Percentiles rank a stretch among this genome's conserved stretches.
These are phyloP conservation scores for Oscheius sp. DNA, from an alignment of 2,888 invertebrate species.

Conservation along the genomic window DNA sequence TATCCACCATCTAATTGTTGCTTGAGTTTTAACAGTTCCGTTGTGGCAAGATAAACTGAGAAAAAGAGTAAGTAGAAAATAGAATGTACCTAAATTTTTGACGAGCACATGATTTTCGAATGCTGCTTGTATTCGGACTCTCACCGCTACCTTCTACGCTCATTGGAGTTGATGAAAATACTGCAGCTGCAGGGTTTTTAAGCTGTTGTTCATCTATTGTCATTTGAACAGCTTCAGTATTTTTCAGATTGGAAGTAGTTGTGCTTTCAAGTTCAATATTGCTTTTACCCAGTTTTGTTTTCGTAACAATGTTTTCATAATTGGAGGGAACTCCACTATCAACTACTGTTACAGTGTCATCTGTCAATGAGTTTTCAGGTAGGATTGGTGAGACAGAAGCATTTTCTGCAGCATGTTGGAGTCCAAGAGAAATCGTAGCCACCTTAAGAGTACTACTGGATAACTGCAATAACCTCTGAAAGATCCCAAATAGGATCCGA, in stretches of 20 bases:
- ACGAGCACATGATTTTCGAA: slow-evolving; percentile 17
- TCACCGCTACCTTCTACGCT: slow-evolving; percentile 17
- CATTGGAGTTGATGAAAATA: neutral
- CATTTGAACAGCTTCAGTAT: neutral
- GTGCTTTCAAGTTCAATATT: neutral
- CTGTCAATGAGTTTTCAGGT: too few relatives aligned
- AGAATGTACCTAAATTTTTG: slow-evolving; percentile 24
- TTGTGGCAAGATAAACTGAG: slow-evolving; percentile 21
- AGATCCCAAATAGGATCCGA: slow-evolving; percentile 28
- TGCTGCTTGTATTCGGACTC: neutral
- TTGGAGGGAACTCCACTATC: too few relatives aligned
- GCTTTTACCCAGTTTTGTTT: too few relatives aligned
- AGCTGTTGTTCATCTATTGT: neutral
- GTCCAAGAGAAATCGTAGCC: neutral
- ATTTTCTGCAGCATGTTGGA: neutral
- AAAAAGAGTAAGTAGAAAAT: neutral
- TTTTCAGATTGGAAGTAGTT: neutral
- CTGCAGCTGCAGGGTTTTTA: neutral
- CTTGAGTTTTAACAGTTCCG: slow-evolving; percentile 16
- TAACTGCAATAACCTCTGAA: neutral
- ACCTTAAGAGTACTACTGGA: neutral
- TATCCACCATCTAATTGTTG: slow-evolving; percentile 28
- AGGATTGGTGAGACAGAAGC: too few relatives aligned
- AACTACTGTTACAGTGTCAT: too few relatives aligned
- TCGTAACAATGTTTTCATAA: too few relatives aligned